Evolutionary conservation across 2,113 vertebrate genomes (phyloP).

Genomic region (Ictalurus furcatus): DNA sequence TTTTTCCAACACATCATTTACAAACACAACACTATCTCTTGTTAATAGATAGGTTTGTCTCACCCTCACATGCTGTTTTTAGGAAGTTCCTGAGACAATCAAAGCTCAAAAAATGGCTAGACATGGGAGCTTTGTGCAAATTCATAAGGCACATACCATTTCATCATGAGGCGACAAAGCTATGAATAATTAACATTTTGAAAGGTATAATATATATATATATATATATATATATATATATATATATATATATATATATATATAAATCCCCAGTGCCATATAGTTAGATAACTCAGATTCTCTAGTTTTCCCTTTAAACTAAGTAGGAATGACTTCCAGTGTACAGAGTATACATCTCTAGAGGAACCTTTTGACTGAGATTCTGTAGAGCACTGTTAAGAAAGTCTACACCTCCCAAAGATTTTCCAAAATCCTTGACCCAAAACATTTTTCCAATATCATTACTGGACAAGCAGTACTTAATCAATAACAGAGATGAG

Average conservation of each 20-base stretch:
- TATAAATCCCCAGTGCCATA: background rate
- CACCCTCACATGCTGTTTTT: constrained; percentile 11
- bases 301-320: background rate
- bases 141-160: constrained; percentile 1
- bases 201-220: background rate
- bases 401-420: background rate
- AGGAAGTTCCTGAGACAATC: constrained; percentile 16
- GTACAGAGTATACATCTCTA: background rate
- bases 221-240: background rate
- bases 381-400: background rate
- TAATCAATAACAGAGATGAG: background rate
- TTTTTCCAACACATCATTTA: constrained; percentile 23
- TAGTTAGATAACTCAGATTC: background rate
- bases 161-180: background rate
- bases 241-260: background rate
- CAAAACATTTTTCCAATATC: background rate
- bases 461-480: background rate
- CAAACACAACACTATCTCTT: constrained; percentile 17
- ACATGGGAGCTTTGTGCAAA: background rate
- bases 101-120: background rate
- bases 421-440: background rate
- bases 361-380: background rate
- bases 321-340: background rate
- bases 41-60: background rate
- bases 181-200: background rate